These are phyloP conservation scores for Neoniphon sammara DNA, from an alignment of 2,797 vertebrate genomes.

Conservation along the genomic window DNA sequence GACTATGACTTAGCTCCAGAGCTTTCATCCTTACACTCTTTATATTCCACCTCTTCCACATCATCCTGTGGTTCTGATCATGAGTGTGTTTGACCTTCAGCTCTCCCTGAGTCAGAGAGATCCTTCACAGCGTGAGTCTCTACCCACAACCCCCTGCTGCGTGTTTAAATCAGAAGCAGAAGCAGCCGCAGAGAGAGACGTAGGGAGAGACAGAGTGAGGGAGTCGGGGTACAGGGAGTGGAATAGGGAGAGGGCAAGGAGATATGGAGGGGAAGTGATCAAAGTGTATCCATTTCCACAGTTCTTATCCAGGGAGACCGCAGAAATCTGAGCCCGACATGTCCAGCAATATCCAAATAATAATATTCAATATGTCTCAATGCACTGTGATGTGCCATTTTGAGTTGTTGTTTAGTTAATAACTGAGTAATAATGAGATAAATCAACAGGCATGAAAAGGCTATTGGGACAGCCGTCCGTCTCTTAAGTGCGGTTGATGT, in stretches of 20 bases:
- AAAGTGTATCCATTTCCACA: conserved; percentile 54
- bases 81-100: conserved; percentile 81
- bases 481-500: conserved; percentile 67
- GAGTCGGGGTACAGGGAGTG: conserved; percentile 25
- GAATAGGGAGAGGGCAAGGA: conserved; percentile 35
- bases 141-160: conserved; percentile 76
- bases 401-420: conserved; percentile 26
- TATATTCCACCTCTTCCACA: conserved; percentile 60
- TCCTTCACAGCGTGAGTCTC: conserved; percentile 77
- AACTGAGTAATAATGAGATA: conserved; percentile 24
- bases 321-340: conserved; percentile 53
- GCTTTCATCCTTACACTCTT: conserved; percentile 52
- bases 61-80: conserved; percentile 73
- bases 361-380: conserved; percentile 33
- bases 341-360: conserved; percentile 37
- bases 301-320: conserved; percentile 38
- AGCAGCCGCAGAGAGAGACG: conserved; percentile 54
- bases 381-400: conserved; percentile 37
- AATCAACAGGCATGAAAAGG: conserved; percentile 34
- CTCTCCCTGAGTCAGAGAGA: conserved; percentile 77
- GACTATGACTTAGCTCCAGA: conserved; percentile 33
- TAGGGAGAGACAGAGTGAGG: conserved; percentile 52
- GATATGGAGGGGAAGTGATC: conserved; percentile 54
- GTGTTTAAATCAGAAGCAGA: conserved; percentile 76
- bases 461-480: conserved; percentile 27